Evolutionary conservation across 2,113 vertebrate genomes (phyloP).

Genomic region (Eupsittula cactorum): DNA sequence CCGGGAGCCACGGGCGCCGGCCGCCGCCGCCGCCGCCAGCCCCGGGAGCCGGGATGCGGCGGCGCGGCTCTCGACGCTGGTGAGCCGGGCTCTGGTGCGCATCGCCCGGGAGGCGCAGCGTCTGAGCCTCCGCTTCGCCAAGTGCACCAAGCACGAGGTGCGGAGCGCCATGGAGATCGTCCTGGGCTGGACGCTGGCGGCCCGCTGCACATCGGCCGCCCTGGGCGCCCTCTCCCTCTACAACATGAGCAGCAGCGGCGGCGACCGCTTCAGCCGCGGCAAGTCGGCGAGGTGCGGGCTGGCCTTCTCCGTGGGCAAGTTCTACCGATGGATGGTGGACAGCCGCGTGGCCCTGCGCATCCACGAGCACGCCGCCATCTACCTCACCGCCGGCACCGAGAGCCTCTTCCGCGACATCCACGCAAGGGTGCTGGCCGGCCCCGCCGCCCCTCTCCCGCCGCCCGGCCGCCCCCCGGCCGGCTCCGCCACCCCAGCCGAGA

Average conservation of each 20-base stretch:
- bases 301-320: slow-evolving; percentile 91
- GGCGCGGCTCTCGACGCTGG: slow-evolving; percentile 86
- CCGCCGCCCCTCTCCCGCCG: slow-evolving; percentile 40
- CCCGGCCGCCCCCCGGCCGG: slow-evolving; percentile 32
- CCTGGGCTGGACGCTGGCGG: slow-evolving; percentile 89
- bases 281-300: slow-evolving; percentile 93
- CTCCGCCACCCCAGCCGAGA: not conserved
- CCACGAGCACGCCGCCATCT: slow-evolving; percentile 96
- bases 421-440: slow-evolving; percentile 75
- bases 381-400: slow-evolving; percentile 92
- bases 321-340: slow-evolving; percentile 99
- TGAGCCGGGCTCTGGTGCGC: slow-evolving; percentile 88
- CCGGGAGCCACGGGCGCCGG: slow-evolving; percentile 18
- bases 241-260: slow-evolving; percentile 94
- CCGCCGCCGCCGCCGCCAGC: slow-evolving; percentile 61
- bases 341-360: slow-evolving; percentile 90
- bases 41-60: slow-evolving; percentile 83
- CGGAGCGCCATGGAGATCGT: slow-evolving; percentile 93
- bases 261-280: slow-evolving; percentile 91
- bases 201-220: slow-evolving; percentile 86
- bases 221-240: slow-evolving; percentile 92
- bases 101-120: slow-evolving; percentile 92
- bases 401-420: slow-evolving; percentile 92
- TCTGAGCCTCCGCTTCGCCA: slow-evolving; percentile 93
- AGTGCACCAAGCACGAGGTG: slow-evolving; percentile 95